Percentiles rank a stretch among this genome's conserved stretches.
These are phyloP conservation scores for Heteromurus nitidus DNA, from an alignment of 2,888 invertebrate species.

Conservation along the genomic window DNA sequence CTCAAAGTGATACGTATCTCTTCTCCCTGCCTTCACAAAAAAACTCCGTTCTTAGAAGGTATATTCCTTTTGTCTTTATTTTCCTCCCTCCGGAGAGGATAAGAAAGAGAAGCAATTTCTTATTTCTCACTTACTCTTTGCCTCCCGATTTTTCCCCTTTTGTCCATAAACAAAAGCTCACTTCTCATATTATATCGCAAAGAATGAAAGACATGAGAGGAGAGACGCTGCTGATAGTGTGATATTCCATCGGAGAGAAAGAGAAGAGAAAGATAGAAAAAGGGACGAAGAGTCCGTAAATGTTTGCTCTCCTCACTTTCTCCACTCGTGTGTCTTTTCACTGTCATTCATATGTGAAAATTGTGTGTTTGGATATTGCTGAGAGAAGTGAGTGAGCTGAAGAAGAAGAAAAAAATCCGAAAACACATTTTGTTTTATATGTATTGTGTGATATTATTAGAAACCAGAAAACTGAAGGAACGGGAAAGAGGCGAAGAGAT, in stretches of 20 bases:
- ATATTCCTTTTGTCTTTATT: conserved; percentile 30
- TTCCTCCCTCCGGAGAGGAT: conserved; percentile 9
- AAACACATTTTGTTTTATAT: conserved; percentile 3
- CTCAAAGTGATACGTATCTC: conserved; percentile 22
- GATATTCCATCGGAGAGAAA: conserved; percentile 27
- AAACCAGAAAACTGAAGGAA: not conserved
- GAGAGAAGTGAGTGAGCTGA: conserved; percentile 18
- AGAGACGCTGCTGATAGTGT: conserved; percentile 16
- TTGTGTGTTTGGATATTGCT: conserved; percentile 37
- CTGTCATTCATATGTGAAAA: conserved; percentile 57
- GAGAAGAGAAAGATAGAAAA: conserved; percentile 16
- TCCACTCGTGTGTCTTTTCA: conserved; percentile 36
- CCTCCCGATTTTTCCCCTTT: not conserved
- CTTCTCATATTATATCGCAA: conserved; percentile 7
- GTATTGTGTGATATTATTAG: no score
- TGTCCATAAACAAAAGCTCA: conserved; percentile 28
- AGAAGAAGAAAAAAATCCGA: conserved; percentile 31
- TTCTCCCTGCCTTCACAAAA: no score
- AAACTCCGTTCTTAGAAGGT: conserved; percentile 8
- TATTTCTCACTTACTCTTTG: conserved; percentile 47
- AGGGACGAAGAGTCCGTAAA: no score
- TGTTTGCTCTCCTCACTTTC: conserved; percentile 47
- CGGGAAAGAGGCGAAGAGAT: conserved; percentile 13
- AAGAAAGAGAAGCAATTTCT: conserved; percentile 46
- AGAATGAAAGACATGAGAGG: conserved; percentile 17